These are phyloP conservation scores for Octonoba sinensis DNA, from an alignment of 2,888 invertebrate species.

Conservation along the genomic window DNA sequence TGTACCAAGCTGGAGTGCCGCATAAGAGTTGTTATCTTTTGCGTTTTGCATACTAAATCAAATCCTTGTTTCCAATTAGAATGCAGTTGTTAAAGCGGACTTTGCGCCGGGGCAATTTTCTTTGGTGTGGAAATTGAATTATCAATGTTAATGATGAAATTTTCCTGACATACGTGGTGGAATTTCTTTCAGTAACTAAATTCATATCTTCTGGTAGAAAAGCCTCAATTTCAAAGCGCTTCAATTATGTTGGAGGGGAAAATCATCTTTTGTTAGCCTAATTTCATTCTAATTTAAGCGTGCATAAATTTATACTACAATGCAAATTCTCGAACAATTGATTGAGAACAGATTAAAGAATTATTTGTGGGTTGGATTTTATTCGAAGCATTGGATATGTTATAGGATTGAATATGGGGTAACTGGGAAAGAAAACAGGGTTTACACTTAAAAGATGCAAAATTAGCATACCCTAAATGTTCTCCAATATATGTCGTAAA, in stretches of 20 bases:
- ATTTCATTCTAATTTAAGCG: slow-evolving; percentile 17
- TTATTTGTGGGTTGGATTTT: no score
- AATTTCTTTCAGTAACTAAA: slow-evolving; percentile 15
- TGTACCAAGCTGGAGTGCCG: background rate
- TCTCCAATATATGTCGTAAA: no score
- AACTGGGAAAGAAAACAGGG: no score
- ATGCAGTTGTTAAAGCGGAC: slow-evolving; percentile 8
- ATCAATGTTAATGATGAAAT: slow-evolving; percentile 48
- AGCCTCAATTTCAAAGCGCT: background rate
- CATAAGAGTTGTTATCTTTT: slow-evolving; percentile 33
- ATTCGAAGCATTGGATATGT: no score
- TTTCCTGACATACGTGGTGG: slow-evolving; percentile 35
- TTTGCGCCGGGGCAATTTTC: slow-evolving; percentile 21
- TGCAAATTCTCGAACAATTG: no score
- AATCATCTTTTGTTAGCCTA: slow-evolving; percentile 34
- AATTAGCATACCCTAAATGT: no score
- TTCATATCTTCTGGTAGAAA: slow-evolving; percentile 16
- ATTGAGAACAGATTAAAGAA: no score
- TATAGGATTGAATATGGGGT: no score
- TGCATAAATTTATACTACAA: slow-evolving; percentile 4
- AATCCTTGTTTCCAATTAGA: slow-evolving; percentile 34
- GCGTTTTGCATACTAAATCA: slow-evolving; percentile 49
- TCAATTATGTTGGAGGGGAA: slow-evolving; percentile 21
- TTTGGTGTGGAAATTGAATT: slow-evolving; percentile 37
- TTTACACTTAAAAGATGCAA: no score